Base-by-base conservation (phyloP, 1,140 invertebrate genomes). In the Helicoverpa zea region DNA sequence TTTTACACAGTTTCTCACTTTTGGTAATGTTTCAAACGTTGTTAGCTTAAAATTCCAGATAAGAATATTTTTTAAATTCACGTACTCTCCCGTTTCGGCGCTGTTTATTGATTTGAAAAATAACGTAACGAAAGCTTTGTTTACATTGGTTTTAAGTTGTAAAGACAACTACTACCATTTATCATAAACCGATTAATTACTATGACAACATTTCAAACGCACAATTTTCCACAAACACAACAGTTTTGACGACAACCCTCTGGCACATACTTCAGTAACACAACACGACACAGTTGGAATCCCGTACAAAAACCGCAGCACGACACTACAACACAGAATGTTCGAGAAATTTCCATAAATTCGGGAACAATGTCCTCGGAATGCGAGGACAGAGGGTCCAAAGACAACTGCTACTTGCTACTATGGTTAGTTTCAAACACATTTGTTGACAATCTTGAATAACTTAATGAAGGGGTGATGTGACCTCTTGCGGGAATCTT, bases 261-360 rank as follows among this genome's bases (percentile, higher is more conserved):
- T 1, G 35, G 35, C 35, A 43, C 35, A 43, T 43, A 43, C 5
- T 43, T 43, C 0, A 43, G 35, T 5, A 43, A 43, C 35, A 43
- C 35, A 43, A 43, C 35, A 7, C 35, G 5, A 9, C 5, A 9
- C 35, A 9, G 35, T 43, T 9, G 35, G 54, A n/a, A 56, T 56
- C 54, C 16, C 16, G n/a, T 56, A 43, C 35, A 43, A 43, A 58
- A 58, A 18, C 61, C 61, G 14, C 61, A 63, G 35, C 61, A 63
- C 14, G 10, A n/a, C 61, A 43, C 54, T n/a, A 56, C 29, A 43
- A 63, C 61, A 63, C 61, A 63, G 10, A 35, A 35, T 30, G n/a
- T 63, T 35, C 30, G 12, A 63, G 61, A 35, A 35, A 63, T 63
- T 63, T 63, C 11, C 61, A 35, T 63, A 58, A 58, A 18, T 63